Evolutionary conservation across 2,797 vertebrate species (phyloP).

Genomic region (Sebastes vulpes): DNA sequence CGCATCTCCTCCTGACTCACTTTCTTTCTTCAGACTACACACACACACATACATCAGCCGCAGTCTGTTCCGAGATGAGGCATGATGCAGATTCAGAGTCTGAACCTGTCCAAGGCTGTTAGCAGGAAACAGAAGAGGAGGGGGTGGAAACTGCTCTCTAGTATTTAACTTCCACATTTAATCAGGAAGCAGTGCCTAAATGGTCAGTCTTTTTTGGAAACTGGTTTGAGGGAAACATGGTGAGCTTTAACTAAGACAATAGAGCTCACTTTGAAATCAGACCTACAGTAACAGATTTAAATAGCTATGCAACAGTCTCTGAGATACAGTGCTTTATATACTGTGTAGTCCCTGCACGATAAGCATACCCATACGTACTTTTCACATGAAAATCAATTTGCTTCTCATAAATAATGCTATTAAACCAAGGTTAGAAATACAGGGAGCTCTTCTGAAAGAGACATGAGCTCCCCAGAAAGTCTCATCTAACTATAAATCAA

Average conservation of each 20-base stretch:
- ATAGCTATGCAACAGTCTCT: too few species aligned
- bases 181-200: background rate
- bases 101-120: slow-evolving; percentile 11
- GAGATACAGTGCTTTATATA: too few species aligned
- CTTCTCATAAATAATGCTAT: too few species aligned
- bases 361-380: too few species aligned
- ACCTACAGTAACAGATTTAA: background rate
- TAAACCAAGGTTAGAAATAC: too few species aligned
- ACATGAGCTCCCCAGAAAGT: too few species aligned
- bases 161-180: background rate
- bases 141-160: slow-evolving; percentile 27
- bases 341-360: too few species aligned
- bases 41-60: slow-evolving; percentile 18
- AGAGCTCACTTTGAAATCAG: background rate
- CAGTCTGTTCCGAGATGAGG: slow-evolving; percentile 21
- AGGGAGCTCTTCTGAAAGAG: too few species aligned
- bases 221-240: background rate
- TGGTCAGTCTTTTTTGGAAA: background rate
- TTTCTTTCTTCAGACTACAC: background rate
- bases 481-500: too few species aligned
- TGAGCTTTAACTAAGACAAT: background rate
- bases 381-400: too few species aligned
- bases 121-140: slow-evolving; percentile 11
- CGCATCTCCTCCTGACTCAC: slow-evolving; percentile 34
- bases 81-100: background rate